These are phyloP conservation scores for Scylla paramamosain DNA, from an alignment of 1,140 invertebrate species.

Conservation along the genomic window DNA sequence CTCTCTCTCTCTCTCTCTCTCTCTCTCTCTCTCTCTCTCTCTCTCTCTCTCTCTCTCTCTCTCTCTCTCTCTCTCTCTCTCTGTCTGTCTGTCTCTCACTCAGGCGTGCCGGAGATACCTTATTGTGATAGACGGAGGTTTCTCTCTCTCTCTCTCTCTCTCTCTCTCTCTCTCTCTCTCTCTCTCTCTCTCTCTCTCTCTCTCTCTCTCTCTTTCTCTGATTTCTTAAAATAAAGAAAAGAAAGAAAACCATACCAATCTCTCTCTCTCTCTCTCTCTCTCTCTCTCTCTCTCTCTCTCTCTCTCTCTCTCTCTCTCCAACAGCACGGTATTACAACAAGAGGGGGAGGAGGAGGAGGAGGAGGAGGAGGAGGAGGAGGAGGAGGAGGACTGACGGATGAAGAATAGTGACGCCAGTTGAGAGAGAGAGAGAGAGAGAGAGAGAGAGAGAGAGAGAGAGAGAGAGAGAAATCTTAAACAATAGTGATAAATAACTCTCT, in stretches of 20 bases:
- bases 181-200: slow-evolving; percentile 10
- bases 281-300: neutral
- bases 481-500: too few relatives aligned
- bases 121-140: neutral
- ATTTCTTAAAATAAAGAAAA: too few relatives aligned
- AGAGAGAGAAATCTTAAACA: neutral
- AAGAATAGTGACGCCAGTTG: slow-evolving; percentile 34
- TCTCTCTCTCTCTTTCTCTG: too few relatives aligned
- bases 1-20: slow-evolving; percentile 37
- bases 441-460: neutral
- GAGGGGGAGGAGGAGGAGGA: neutral
- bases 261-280: neutral
- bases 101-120: neutral
- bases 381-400: neutral
- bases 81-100: neutral
- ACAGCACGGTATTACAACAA: neutral
- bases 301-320: neutral
- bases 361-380: neutral
- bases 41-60: neutral
- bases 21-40: slow-evolving; percentile 27
- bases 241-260: too few relatives aligned
- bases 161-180: slow-evolving; percentile 2
- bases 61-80: neutral
- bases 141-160: neutral
- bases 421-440: slow-evolving; percentile 20